These are phyloP conservation scores for Trissonchulus sp. DNA, from an alignment of 2,888 invertebrate species.

Conservation along the genomic window DNA sequence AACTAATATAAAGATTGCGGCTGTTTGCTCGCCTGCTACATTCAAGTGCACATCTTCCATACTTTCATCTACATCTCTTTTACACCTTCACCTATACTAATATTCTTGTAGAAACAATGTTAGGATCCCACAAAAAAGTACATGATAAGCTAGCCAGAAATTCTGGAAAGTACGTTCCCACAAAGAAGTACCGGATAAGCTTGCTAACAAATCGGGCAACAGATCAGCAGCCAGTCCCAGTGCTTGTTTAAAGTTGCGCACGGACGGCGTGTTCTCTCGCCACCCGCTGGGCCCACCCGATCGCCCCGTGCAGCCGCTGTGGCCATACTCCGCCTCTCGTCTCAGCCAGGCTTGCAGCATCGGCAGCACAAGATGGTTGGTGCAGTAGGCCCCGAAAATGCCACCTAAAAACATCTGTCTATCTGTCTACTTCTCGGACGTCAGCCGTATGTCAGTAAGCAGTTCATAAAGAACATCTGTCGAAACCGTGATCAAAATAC, in stretches of 20 bases:
- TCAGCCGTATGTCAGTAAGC: conserved; percentile 4
- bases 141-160: no score
- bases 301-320: neutral
- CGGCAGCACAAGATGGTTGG: conserved; percentile 82
- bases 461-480: neutral
- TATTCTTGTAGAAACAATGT: no score
- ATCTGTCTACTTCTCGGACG: no score
- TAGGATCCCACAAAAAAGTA: no score
- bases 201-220: conserved; percentile 78
- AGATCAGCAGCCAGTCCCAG: conserved; percentile 85
- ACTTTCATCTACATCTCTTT: no score
- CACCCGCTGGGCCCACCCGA: conserved; percentile 31
- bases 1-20: no score
- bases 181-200: no score
- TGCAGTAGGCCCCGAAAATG: conserved; percentile 80
- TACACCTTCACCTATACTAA: no score
- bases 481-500: no score
- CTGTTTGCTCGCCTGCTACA: no score
- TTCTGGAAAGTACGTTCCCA: no score
- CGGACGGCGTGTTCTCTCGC: conserved; percentile 55
- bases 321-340: conserved; percentile 54
- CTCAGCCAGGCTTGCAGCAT: conserved; percentile 88
- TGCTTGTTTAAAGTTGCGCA: conserved; percentile 87
- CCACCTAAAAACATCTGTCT: conserved; percentile 61
- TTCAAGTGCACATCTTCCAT: no score